phyloP scores from a whole-genome alignment of 2,888 invertebrate genomes.

The Andrena haemorrhoa region DNA sequence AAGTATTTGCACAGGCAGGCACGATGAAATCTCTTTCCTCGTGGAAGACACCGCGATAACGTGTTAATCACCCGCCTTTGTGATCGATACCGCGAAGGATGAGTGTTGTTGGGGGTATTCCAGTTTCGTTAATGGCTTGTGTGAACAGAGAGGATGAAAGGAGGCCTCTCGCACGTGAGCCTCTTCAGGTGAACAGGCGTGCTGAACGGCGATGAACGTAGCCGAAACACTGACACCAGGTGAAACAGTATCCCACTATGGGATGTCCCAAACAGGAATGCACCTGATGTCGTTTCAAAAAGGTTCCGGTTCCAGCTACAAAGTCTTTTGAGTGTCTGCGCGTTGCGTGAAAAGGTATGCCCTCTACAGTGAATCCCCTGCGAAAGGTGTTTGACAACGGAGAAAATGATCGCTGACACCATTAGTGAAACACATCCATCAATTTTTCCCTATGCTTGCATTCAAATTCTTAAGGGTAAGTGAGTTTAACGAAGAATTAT shows the following conservation, averaged over 20 bases:
- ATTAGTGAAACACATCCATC: background rate
- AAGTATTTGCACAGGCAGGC: background rate
- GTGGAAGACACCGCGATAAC: background rate
- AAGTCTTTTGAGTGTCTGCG: conserved; percentile 12
- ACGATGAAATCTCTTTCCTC: background rate
- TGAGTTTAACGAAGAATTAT: background rate
- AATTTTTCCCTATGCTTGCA: background rate
- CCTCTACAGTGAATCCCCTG: background rate
- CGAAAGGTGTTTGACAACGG: background rate
- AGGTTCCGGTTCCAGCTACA: conserved; percentile 23
- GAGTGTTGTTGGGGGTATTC: conserved; percentile 10
- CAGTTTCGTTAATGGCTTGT: conserved; percentile 53
- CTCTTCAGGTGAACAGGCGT: conserved; percentile 3
- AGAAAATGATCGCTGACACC: background rate
- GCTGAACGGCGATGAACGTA: conserved; percentile 15
- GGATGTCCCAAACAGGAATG: conserved; percentile 54
- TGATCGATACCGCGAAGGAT: conserved; percentile 20
- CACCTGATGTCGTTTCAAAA: conserved; percentile 48
- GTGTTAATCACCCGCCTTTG: conserved; percentile 47
- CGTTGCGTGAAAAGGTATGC: conserved; percentile 18
- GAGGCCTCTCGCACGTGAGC: background rate
- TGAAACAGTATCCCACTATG: conserved; percentile 54
- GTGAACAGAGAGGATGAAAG: conserved; percentile 40
- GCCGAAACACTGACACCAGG: conserved; percentile 31
- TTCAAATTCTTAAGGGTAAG: background rate